phyloP scores from a whole-genome alignment of 2,113 vertebrate species.

The Notiomystis cincta region DNA sequence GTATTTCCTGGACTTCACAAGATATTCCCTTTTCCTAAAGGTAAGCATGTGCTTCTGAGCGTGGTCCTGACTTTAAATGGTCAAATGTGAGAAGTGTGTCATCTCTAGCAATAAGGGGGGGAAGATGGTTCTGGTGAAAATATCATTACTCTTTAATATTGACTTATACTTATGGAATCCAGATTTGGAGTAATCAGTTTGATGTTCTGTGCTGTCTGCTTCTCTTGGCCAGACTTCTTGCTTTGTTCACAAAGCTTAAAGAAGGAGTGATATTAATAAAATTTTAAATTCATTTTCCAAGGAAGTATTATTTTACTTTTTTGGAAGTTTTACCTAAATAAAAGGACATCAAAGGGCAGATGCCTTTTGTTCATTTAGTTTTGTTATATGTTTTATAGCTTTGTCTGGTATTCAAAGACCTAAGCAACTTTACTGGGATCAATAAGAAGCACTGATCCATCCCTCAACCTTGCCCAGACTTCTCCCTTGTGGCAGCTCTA shows the following conservation, averaged over 20 bases:
- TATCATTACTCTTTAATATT: not conserved
- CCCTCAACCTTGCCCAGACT: not conserved
- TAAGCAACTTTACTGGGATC: not conserved
- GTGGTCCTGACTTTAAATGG: not conserved
- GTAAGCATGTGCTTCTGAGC: not conserved
- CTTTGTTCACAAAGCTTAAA: not conserved
- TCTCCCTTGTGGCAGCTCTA: not conserved
- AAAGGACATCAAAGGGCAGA: not conserved
- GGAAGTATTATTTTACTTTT: not conserved
- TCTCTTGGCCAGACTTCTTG: not conserved
- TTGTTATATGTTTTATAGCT: not conserved
- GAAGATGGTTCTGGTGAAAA: not conserved
- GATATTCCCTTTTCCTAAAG: not conserved
- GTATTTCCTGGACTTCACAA: not conserved
- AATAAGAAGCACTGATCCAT: not conserved
- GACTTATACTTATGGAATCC: not conserved
- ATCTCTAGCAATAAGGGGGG: not conserved
- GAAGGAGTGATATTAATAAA: not conserved
- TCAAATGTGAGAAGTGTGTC: not conserved
- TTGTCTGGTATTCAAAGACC: not conserved
- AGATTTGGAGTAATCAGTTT: not conserved
- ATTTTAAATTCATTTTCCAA: not conserved
- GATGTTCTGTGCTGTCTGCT: not conserved
- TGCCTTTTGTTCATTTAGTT: not conserved
- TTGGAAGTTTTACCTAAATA: not conserved